Conservation (phyloP, 2,797 vertebrate species). For the Anguilla pacifica region DNA sequence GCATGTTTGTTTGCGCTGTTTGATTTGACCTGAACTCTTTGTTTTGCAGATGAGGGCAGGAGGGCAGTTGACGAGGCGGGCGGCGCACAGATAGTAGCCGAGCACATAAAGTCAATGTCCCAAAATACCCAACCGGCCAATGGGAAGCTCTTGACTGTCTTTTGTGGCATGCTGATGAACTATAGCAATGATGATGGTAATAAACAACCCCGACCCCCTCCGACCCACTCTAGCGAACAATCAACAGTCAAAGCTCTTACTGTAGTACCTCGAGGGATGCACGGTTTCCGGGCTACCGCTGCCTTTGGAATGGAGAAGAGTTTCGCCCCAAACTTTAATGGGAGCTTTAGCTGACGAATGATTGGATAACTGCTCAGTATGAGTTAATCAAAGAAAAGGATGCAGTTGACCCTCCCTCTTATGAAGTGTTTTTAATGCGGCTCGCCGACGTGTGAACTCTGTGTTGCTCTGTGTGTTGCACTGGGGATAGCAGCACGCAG, state of each 20-base stretch:
- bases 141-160: constrained; percentile 99
- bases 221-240: constrained; percentile 56
- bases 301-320: neutral
- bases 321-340: neutral
- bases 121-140: constrained; percentile 94
- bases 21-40: constrained; percentile 91
- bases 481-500: neutral
- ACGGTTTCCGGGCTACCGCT: neutral
- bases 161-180: constrained; percentile 99
- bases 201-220: constrained; percentile 60
- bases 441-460: neutral
- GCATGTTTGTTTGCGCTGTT: constrained; percentile 52
- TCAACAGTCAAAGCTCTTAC: constrained; percentile 26
- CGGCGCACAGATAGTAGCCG: constrained; percentile 98
- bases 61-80: constrained; percentile 97
- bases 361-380: neutral
- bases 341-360: neutral
- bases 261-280: neutral
- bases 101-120: constrained; percentile 94
- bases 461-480: neutral
- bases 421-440: neutral
- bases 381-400: neutral
- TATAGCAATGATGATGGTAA: constrained; percentile 99
- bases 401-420: neutral
- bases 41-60: constrained; percentile 99